Evolutionary conservation across 2,113 vertebrate species (phyloP), one percentile per base, ranked within the genome.

Genomic region (Cyprinus carpio): DNA sequence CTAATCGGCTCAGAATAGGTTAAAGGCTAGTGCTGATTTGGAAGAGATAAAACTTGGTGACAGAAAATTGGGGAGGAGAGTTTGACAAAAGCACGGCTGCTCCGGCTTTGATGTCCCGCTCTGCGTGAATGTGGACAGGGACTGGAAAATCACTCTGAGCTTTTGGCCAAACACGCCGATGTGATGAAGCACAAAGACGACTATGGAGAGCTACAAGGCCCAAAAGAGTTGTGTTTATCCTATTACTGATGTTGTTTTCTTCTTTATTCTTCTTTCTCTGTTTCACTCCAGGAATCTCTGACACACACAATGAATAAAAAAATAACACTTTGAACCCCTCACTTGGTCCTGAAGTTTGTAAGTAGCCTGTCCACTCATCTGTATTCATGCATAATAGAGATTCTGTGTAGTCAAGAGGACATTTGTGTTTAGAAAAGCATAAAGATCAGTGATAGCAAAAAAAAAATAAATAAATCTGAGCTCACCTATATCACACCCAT

Each of bases 1-100:
- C 94, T 96, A 96, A 96, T 95, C 94, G 95, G 93, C 95, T 95
- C 95, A 96, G 95, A 96, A 96, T 96, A 96, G 94, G 95, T 95
- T 95, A 95, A 96, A 95, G 96, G 94, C 95, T 95, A 95, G 94
- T 93, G 94, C 94, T 94, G 92, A 94, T 95, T 91, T 94, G 90
- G 91, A 92, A 92, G 89, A 89, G 85, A 92, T 94, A 96, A 94
- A 87, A 77, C 96, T 94, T 95, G 95, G 95, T 95, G 96, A 95
- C 95, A 95, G 95, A 96, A 88, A 83, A 94, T 94, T 92, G 92
- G 94, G 92, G 93, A 93, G 93, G 77, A 89, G 93, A 93, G 93
- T 92, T 94, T 93, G 93, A 94, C 95, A 89, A 94, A 94, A 94
- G 94, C 93, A 89, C 92, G 92, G 93, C 94, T 95, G 93, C 93